Base-by-base conservation (phyloP, 2,113 vertebrate genomes). In the Atractosteus spatula region DNA sequence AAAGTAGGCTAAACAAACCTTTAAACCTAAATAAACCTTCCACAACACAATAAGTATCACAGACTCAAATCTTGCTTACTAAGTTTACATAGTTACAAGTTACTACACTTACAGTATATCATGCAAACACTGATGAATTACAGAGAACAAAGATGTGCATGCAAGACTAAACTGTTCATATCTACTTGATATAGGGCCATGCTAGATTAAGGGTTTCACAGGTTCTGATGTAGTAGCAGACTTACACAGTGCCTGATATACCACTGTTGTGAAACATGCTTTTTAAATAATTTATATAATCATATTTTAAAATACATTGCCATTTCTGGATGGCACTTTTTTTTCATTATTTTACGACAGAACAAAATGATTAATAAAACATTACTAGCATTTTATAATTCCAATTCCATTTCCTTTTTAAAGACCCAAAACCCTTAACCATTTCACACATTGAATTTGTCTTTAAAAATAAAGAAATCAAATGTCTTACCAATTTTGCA, bases 401-500 rank as follows among this genome's bases (percentile, higher is more conserved):
- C 29, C 29, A 29, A 29, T 29, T 29, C 29, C 29, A 29, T 29
- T 29, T 29, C 29, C 29, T 29, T 29, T 14, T 59, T 59, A 41
- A 14, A 56, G 56, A 65, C 8, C 41, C 45, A 56, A 77, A 75
- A 76, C 71, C 63, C 71, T 74, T 59, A 70, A 45, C 65, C 8
- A 41, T 43, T 17, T 29, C 17, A 54, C 55, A 68, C 62, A 69
- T 17, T 51, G 55, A 77, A 57, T 69, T 45, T 70, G 68, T 55
- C 29, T 3, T 69, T 59, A 75, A 42, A 64, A 14, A 45, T 3
- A 69, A 76, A 74, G 65, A 17, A 2, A 65, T 43, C 4, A 73
- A 75, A 69, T 76, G 87, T 65, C 90, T 91, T 89, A 91, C 89
- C 88, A 82, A 76, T 70, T 67, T 74, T 63, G 74, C 16, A 61